phyloP scores from a whole-genome alignment of 2,113 vertebrate genomes.

The Piaya cayana region DNA sequence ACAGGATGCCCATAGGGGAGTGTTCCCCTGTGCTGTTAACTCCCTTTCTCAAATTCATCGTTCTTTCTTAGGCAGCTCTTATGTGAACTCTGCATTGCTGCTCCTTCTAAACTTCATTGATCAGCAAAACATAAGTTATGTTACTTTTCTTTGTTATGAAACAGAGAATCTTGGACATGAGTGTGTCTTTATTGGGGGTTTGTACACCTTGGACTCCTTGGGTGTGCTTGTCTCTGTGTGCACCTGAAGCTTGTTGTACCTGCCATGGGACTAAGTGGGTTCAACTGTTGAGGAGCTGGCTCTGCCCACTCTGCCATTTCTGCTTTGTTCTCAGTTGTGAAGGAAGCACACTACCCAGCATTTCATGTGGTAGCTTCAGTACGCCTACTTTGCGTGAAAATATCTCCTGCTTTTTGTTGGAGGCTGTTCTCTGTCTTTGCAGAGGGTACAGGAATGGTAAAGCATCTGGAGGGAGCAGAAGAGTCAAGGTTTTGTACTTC shows the following conservation, averaged over 20 bases:
- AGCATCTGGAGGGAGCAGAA: background rate
- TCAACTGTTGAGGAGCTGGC: background rate
- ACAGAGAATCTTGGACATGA: background rate
- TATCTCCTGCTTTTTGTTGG: background rate
- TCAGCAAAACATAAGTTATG: background rate
- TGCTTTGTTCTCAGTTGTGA: background rate
- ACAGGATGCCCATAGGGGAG: no score
- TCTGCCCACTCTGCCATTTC: background rate
- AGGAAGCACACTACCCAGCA: rapidly evolving
- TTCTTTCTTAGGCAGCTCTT: background rate
- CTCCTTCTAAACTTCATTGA: background rate
- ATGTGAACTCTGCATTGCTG: background rate
- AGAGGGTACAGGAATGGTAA: background rate
- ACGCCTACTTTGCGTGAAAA: background rate
- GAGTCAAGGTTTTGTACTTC: constrained; percentile 4
- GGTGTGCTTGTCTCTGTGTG: no score
- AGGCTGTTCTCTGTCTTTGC: background rate
- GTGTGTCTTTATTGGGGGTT: background rate
- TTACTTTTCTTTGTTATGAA: background rate
- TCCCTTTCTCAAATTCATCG: background rate
- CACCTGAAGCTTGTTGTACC: rapidly evolving
- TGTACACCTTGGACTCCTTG: background rate
- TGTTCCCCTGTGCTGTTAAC: background rate
- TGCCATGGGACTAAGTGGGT: background rate
- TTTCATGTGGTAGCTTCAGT: background rate